Base-by-base conservation (phyloP, 2,113 vertebrate species). In the Pachypanchax playfairii region DNA sequence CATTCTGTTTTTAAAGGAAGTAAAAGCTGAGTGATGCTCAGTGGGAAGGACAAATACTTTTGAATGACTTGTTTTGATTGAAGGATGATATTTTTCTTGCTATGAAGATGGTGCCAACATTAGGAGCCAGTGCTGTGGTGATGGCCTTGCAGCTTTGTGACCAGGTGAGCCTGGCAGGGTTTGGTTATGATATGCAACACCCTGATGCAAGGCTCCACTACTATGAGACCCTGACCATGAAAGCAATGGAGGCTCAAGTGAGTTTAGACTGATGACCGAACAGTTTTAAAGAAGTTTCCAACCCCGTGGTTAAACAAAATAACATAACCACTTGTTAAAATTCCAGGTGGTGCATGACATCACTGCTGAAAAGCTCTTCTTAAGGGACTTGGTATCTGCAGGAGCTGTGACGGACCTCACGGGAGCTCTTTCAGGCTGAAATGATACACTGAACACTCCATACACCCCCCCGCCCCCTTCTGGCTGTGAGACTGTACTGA, bases 141-240 rank as follows among this genome's bases (percentile, higher is more conserved):
- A 80, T 90, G 83, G 92, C 93, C 20, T 41, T 93, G 58, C 91
- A 92, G 79, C 59, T 93, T 49, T 93, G 93, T 36, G 92, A 93
- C 75, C 90, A 93, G 66, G 91, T 93, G 28, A 93, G 90, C 54
- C 69, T 93, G 44, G 92, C 90, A 28, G 92, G 93, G 10, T 93
- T 93, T 49, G 92, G 92, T 5, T 93, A 93, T 1, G 80, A 93
- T 57, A 79, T 92, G 79, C 78, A 85, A 58, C 89, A 92, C 44
- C 91, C 90, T 1, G 73, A 73, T 15, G 75, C 89, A 21, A 74
- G 77, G 21, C 90, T 93, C 24, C 93, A 93, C 76, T 93, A 93
- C 68, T 93, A 93, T 1, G 92, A 89, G 65, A 51, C 73, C 15
- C 35, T 89, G 44, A 86, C 58, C 50, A 93, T 91, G 90, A 81